Evolutionary conservation across 2,797 vertebrate species (phyloP).

Genomic region (Anniella stebbinsi): DNA sequence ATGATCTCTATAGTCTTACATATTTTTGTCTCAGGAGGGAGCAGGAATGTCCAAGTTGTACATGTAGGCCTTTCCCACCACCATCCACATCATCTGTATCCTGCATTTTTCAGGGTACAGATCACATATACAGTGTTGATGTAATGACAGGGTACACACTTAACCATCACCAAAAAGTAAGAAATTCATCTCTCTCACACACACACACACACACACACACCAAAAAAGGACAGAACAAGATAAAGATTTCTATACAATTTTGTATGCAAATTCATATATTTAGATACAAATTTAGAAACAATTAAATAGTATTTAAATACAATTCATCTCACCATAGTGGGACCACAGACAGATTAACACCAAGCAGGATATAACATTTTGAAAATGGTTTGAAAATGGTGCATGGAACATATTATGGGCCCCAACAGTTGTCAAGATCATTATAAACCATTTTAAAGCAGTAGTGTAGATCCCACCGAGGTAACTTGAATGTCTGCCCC

Average conservation of each 20-base stretch:
- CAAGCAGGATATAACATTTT: too few species aligned
- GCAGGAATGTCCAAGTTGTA: neutral
- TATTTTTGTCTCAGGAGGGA: neutral
- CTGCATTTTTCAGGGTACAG: neutral
- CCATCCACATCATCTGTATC: neutral
- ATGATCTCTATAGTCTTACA: neutral
- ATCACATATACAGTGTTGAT: neutral
- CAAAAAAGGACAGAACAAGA: neutral
- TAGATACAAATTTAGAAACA: neutral
- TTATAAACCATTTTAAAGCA: too few species aligned
- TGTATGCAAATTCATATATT: neutral
- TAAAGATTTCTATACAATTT: neutral
- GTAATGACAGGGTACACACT: neutral
- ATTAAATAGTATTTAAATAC: neutral
- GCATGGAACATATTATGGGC: too few species aligned
- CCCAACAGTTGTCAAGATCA: too few species aligned
- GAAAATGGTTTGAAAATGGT: too few species aligned
- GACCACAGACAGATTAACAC: too few species aligned
- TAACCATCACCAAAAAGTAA: neutral
- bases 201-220: too few species aligned
- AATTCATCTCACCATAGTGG: neutral
- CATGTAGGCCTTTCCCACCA: too few species aligned
- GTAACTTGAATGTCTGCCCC: neutral
- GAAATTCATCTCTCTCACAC: neutral
- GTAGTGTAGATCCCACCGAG: too few species aligned